phyloP scores from a whole-genome alignment of 2,113 vertebrate species.

The Plotosus lineatus region DNA sequence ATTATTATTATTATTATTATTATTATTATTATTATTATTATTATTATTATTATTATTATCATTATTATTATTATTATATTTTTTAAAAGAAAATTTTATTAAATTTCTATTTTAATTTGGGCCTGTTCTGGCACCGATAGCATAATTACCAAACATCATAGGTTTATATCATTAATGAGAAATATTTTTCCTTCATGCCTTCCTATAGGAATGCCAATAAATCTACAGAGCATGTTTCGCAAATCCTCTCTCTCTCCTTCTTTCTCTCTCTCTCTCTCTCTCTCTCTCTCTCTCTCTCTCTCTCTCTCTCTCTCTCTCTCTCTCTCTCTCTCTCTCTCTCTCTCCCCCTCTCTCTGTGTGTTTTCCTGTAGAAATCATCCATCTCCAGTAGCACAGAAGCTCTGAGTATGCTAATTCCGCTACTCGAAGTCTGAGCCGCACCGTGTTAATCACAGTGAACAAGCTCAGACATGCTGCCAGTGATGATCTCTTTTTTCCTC shows the following conservation, averaged over 20 bases:
- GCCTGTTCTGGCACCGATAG: background rate
- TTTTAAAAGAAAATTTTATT: background rate
- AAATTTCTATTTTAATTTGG: background rate
- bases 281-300: background rate
- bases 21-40: too few relatives aligned
- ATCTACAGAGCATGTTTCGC: background rate
- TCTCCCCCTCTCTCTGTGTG: background rate
- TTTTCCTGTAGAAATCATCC: conserved; percentile 27
- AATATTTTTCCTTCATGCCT: background rate
- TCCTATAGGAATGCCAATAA: background rate
- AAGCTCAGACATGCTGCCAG: conserved; percentile 43
- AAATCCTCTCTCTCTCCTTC: too few relatives aligned
- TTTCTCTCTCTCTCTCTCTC: background rate
- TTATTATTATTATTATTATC: too few relatives aligned
- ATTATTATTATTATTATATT: background rate
- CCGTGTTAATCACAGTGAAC: conserved; percentile 44
- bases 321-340: too few relatives aligned
- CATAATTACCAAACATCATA: background rate
- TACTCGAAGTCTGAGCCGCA: conserved; percentile 30
- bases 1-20: background rate
- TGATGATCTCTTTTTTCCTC: conserved; percentile 38
- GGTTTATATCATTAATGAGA: background rate
- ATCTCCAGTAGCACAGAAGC: conserved; percentile 16
- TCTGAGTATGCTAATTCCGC: conserved; percentile 44
- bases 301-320: too few relatives aligned